Base-by-base conservation (phyloP, 2,888 invertebrate species). In the Allophyes oxyacanthae region DNA sequence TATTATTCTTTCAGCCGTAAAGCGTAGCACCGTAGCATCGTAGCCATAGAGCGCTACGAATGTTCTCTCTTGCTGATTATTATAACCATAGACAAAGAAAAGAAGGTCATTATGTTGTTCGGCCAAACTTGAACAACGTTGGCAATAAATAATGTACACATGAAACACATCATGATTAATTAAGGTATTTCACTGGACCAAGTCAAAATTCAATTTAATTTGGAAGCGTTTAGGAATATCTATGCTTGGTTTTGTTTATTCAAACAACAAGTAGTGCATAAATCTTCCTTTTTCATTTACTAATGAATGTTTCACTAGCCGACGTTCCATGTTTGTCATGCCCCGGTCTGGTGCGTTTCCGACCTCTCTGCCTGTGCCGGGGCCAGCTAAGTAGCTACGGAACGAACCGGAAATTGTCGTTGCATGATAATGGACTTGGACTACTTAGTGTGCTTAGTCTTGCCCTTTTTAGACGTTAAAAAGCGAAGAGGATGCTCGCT, bases 381-480 rank as follows among this genome's bases (percentile, higher is more conserved):
- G 49, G 33, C 42, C 30, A 43, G n/a, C 55, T 64, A 52, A 64
- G 49, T 53, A 55, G 49, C 45, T 53, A 55, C 49, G 20, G 37
- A 42, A 50, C 14, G 25, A 11, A 13, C 38, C 69, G 52, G 64
- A 64, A 69, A 70, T 64, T 64, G 65, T 53, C 61, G 49, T 52
- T 41, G 49, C 70, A 69, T 61, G 67, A 53, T 55, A 68, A 64
- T 60, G 55, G 64, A 30, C 40, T 55, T 49, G 15, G 14, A 64
- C 60, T 61, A 60, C 64, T 68, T 68, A 64, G 40, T 50, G 55
- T 61, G 56, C 64, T 68, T 68, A 64, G 40, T 50, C 40, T 10
- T 38, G 49, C 25, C 49, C 52, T 48, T 56, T 58, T 43, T 7
- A 60, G 13, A 38, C 25, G 32, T 38, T 55, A 45, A 45, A 33